These are phyloP conservation scores for Cettia cetti DNA, from an alignment of 2,113 vertebrate species.

Conservation along the genomic window DNA sequence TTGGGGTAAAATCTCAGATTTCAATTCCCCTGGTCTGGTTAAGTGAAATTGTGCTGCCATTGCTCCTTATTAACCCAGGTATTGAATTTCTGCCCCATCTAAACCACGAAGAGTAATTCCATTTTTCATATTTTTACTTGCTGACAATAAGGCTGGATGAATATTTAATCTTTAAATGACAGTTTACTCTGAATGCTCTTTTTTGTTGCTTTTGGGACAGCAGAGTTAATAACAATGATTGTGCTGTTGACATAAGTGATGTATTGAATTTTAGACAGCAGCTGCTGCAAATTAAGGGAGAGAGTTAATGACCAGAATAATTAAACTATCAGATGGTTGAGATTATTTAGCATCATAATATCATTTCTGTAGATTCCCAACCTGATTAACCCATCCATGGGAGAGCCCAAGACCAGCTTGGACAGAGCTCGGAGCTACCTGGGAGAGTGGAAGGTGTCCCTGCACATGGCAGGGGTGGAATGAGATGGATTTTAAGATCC, in stretches of 20 bases:
- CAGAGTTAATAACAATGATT: not conserved
- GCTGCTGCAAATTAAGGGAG: not conserved
- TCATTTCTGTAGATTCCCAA: not conserved
- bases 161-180: not conserved
- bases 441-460: not conserved
- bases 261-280: not conserved
- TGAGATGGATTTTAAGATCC: not conserved
- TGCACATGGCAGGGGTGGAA: not conserved
- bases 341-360: not conserved
- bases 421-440: rapidly evolving
- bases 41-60: not conserved
- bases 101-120: not conserved
- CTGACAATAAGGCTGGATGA: not conserved
- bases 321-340: not conserved
- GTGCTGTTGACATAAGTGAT: not conserved
- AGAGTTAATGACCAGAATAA: not conserved
- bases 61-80: slow-evolving; percentile 1
- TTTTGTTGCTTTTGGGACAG: not conserved
- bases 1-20: not conserved
- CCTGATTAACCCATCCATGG: not conserved
- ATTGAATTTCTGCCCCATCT: slow-evolving; percentile 1
- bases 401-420: not conserved
- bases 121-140: slow-evolving; percentile 22
- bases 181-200: not conserved
- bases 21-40: not conserved